Base-by-base conservation (phyloP, 2,888 invertebrate species). In the Amiota communis region DNA sequence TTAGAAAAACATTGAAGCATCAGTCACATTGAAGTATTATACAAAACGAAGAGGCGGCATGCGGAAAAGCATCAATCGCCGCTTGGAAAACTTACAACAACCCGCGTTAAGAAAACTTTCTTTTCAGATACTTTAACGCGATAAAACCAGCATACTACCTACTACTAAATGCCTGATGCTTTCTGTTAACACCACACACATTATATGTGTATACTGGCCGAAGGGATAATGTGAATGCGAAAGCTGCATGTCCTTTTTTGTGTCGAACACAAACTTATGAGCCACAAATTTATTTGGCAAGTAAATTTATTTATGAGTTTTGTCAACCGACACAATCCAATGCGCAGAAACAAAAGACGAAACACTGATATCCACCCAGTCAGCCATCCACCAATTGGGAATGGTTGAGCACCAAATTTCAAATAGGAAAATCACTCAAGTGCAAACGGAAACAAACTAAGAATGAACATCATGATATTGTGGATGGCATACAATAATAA, bases 221-320 rank as follows among this genome's bases (percentile, higher is more conserved):
- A 36, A 36, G 36, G 36, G 36, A 36, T 2, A 36, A 6, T 36
- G 0, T 6, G 13, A 15, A 56, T 56, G 56, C 56, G 13, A 13
- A 56, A 56, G 56, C 13, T 64, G 12, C 46, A n/a, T 64, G 64
- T 47, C 46, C 64, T 47, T 47, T 64, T 46, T 36, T 13, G 12
- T 13, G 64, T n/a, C 46, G 36, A 36, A 36, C 80, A 80, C 69
- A 77, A 79, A 78, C 76, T 77, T 81, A 78, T 76, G 84, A 78
- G 74, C 73, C 15, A 17, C 57, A 83, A 83, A 84, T 83, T 86
- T 86, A 84, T 84, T 84, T 84, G 83, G 79, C 78, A 78, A 79
- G 77, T 79, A 78, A 79, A 85, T 82, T 83, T 85, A 85, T 83
- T 83, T 83, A 83, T 83, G 83, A 84, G 86, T 81, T 81, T 83